phyloP scores from a whole-genome alignment of 2,888 invertebrate genomes.

The Polyommatus icarus region DNA sequence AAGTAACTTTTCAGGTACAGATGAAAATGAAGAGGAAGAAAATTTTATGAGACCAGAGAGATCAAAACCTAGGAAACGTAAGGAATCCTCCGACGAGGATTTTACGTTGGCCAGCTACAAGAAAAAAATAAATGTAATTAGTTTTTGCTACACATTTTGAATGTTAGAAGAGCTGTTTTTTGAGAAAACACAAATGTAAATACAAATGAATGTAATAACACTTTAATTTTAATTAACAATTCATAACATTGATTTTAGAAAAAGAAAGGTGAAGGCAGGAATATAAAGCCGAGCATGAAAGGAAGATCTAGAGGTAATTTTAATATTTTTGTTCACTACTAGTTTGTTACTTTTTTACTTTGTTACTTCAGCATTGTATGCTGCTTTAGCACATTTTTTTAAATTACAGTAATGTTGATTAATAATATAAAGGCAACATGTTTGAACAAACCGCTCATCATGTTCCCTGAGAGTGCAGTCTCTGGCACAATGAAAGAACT shows the following conservation, averaged over 20 bases:
- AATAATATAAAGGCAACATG: too few relatives aligned
- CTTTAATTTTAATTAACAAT: not conserved
- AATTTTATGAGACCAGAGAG: not conserved
- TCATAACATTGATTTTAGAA: conserved; percentile 31
- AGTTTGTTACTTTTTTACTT: too few relatives aligned
- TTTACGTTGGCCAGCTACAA: conserved; percentile 36
- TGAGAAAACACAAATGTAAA: too few relatives aligned
- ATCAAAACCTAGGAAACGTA: conserved; percentile 29
- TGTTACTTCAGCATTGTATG: too few relatives aligned
- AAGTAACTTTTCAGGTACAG: conserved; percentile 13
- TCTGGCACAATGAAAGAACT: too few relatives aligned
- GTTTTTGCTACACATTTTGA: not conserved
- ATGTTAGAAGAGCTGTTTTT: not conserved
- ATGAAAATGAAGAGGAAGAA: conserved; percentile 24
- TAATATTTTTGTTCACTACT: too few relatives aligned
- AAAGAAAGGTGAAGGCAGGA: conserved; percentile 32
- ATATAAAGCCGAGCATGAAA: conserved; percentile 39
- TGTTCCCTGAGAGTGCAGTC: too few relatives aligned
- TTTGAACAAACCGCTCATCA: too few relatives aligned
- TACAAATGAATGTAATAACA: too few relatives aligned
- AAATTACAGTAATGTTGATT: too few relatives aligned
- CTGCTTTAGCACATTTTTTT: too few relatives aligned
- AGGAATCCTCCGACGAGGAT: conserved; percentile 36
- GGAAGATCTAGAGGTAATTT: conserved; percentile 39
- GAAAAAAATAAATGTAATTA: conserved; percentile 34